phyloP scores from a whole-genome alignment of 1,140 invertebrate species.

The Formica selysi region DNA sequence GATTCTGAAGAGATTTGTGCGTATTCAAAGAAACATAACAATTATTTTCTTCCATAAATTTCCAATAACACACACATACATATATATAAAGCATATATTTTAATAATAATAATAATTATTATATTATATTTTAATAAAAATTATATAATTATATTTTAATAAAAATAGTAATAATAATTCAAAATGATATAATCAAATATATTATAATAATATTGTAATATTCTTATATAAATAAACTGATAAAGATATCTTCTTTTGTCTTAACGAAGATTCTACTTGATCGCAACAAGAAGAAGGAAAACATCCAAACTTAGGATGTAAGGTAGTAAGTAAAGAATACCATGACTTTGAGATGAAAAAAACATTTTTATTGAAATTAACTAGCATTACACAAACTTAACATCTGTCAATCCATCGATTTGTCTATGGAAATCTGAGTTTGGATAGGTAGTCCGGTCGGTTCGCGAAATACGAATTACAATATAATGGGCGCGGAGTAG shows the following conservation, averaged over 20 bases:
- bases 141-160: not conserved
- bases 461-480: not conserved
- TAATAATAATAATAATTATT: not conserved
- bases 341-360: not conserved
- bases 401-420: not conserved
- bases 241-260: not conserved
- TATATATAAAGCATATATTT: not conserved
- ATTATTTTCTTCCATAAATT: not conserved
- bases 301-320: not conserved
- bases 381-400: constrained; percentile 32
- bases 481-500: constrained; percentile 37
- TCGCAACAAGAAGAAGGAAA: not conserved
- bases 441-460: not conserved
- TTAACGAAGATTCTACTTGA: not conserved
- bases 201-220: no score
- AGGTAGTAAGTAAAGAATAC: not conserved
- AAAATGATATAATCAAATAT: not conserved
- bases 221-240: not conserved
- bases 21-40: not conserved
- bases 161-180: constrained; percentile 3
- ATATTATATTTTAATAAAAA: no score
- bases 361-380: constrained; percentile 32
- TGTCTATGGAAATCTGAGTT: not conserved
- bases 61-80: not conserved
- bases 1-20: not conserved